Base-by-base conservation (phyloP, 1,140 invertebrate species). In the Harpegnathos saltator region DNA sequence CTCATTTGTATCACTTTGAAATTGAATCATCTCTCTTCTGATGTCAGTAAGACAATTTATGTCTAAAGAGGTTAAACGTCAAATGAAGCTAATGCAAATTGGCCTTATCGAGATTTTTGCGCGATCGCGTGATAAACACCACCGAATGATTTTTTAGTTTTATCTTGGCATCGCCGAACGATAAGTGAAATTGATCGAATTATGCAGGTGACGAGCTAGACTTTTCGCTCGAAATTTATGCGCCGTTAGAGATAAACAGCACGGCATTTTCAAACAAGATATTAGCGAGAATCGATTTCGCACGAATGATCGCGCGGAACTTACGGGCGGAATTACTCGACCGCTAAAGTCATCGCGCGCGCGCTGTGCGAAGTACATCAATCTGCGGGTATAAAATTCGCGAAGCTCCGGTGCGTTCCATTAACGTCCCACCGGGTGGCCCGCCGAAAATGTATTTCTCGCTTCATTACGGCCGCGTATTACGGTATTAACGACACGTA, bases 341-440 rank as follows among this genome's bases (percentile, higher is more conserved):
- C 33, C 63, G 52, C 24, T 29, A 80, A 71, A 80, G 69, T 80
- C 75, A 80, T 59, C 3, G 38, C 52, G 38, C 29, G 22, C 65
- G 38, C 29, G 22, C 65, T 19, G 52, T 69, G 50, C 52, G 69
- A 69, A 48, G 63, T 69, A 71, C 65, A 80, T 80, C 75, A 80
- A 80, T 80, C 69, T 80, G 73, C 29, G 56, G 44, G 61, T 80
- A 87, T 86, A 84, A 87, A 54, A 80, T 71, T 82, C 68, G 66
- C 50, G n/a, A 62, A 22, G 68, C 56, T 52, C 61, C 62, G 58
- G 65, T 61, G 54, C 82, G 74, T 78, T 87, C 83, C 86, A 87
- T 87, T 87, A 87, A 86, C 85, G 82, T 87, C 85, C 63, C 85
- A 86, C 85, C 71, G 86, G 85, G 85, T 83, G 86, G 82, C 52